These are phyloP conservation scores for Limnephilus marmoratus DNA, from an alignment of 2,888 invertebrate species.

Conservation along the genomic window DNA sequence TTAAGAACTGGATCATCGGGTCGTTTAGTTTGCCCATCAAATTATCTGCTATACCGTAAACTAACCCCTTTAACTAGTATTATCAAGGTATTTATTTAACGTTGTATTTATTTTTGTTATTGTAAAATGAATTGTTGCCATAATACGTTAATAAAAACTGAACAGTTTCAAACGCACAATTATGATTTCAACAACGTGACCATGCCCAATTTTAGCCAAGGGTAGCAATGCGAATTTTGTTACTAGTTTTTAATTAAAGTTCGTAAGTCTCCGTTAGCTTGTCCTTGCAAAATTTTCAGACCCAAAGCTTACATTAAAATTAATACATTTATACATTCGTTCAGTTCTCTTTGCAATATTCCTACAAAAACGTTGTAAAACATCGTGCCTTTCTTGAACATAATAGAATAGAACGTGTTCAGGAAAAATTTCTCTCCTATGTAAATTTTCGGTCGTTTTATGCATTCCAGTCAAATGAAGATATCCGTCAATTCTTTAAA, in stretches of 20 bases:
- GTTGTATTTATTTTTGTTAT: background rate
- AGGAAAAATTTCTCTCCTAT: no score
- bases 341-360: background rate
- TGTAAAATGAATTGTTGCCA: background rate
- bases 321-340: no score
- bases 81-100: background rate
- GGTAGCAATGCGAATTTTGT: background rate
- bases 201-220: background rate
- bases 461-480: no score
- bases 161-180: background rate
- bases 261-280: background rate
- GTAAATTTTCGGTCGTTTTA: no score
- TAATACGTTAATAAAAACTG: background rate
- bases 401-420: no score
- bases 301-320: no score
- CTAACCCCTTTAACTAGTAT: background rate
- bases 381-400: background rate
- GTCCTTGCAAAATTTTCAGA: no score
- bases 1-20: constrained; percentile 38
- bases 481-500: no score
- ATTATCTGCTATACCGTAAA: background rate
- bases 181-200: background rate
- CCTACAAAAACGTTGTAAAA: background rate
- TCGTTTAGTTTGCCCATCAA: constrained; percentile 45
- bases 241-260: background rate